These are phyloP conservation scores for Semnornis frantzii DNA, from an alignment of 2,113 vertebrate species.

Conservation along the genomic window DNA sequence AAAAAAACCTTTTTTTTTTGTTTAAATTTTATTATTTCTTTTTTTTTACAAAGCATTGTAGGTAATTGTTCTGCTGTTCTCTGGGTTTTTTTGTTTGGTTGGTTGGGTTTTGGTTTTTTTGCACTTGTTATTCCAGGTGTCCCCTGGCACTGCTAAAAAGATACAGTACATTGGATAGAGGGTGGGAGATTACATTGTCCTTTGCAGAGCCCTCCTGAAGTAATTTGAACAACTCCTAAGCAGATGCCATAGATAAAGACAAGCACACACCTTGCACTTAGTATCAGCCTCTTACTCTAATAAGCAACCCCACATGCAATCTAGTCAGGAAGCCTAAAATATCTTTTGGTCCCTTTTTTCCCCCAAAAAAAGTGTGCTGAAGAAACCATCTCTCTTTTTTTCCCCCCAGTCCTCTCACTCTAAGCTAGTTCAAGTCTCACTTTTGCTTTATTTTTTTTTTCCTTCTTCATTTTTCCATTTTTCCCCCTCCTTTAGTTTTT, in stretches of 20 bases:
- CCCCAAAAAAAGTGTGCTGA: conserved; percentile 70
- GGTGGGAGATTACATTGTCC: conserved; percentile 72
- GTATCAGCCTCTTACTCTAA: conserved; percentile 74
- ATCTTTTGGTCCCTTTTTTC: conserved; percentile 80
- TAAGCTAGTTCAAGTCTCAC: conserved; percentile 73
- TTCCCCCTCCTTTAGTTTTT: no score
- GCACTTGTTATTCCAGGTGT: conserved; percentile 78
- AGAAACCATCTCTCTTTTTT: conserved; percentile 69
- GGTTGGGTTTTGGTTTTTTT: conserved; percentile 30
- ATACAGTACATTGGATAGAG: conserved; percentile 81
- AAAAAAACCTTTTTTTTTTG: not conserved
- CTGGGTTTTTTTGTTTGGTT: no score
- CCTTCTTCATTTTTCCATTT: no score
- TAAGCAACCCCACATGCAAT: conserved; percentile 79
- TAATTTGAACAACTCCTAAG: conserved; percentile 80
- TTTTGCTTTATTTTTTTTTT: no score
- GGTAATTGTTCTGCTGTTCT: conserved; percentile 65
- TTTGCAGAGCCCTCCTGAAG: conserved; percentile 78
- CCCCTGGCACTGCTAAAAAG: conserved; percentile 72
- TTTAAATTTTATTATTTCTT: no score
- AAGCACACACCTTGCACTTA: conserved; percentile 74
- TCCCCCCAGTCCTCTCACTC: conserved; percentile 73
- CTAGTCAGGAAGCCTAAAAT: conserved; percentile 75
- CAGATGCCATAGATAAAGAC: conserved; percentile 76
- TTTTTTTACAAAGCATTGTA: conserved; percentile 80